Evolutionary conservation across 2,797 vertebrate genomes (phyloP), one percentile per base, ranked within the genome.

Genomic region (Periophthalmus magnuspinnatus): DNA sequence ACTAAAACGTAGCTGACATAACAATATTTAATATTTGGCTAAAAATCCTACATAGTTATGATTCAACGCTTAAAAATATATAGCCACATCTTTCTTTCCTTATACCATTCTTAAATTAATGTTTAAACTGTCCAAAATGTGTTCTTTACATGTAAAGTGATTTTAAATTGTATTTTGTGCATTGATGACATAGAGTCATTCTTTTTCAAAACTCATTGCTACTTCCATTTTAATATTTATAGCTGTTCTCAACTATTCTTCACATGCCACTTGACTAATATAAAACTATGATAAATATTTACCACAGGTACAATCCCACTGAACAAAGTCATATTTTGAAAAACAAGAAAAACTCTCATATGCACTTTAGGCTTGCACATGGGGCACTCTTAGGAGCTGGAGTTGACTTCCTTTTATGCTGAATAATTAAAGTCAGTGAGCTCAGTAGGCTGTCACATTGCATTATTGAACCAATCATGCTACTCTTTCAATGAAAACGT

Each of bases 351-450:
- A 55, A 9, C 8, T 22, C n/a, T 55, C 21, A 7, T 16, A 28
- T 16, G 58, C 11, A 41, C 36, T 61, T 21, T 13, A 22, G 9
- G 32, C 32, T 41, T 41, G 19, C 34, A 22, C 34, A 22, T 0
- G 34, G 19, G 59, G 59, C 59, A 13, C 55, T 57, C 1, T 16
- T 13, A 57, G 28, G 36, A 38, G 9, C 33, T 19, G 3, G 34
- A 13, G 9, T 41, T 61, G n/a, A 61, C 34, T 21, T 59, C 32
- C 32, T 36, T 36, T 61, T 13, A 21, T 38, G 34, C 17, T 61
- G 10, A 61, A 61, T 61, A 41, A 61, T 61, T 61, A 13, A 61
- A 21, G 59, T 61, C 17, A 60, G 17, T 38, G 34, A 61, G 34
- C 34, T 61, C 34, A 61, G 59, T 38, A 6, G 17, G 59, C n/a